Percentiles rank a stretch among this genome's conserved stretches.
phyloP scores from a whole-genome alignment of 2,797 vertebrate genomes.

The Eospalax fontanierii region DNA sequence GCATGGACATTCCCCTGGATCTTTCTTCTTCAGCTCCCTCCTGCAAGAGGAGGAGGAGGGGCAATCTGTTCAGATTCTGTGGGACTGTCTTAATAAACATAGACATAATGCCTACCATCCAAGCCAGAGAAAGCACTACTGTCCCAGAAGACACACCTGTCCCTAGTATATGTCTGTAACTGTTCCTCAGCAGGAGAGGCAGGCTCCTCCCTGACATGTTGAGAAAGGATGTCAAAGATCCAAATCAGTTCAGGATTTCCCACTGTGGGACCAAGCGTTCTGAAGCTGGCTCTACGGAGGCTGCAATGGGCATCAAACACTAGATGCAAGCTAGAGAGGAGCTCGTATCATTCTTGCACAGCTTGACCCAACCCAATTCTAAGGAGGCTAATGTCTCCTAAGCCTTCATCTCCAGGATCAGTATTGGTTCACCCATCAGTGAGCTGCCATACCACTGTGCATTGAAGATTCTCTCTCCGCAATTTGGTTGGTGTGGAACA shows the following conservation, averaged over 20 bases:
- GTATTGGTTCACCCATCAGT: constrained; percentile 93
- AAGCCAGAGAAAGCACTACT: constrained; percentile 98
- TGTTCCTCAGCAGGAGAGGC: constrained; percentile 99
- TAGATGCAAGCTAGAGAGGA: constrained; percentile 94
- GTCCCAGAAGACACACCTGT: constrained; percentile 97
- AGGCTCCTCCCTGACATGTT: constrained; percentile 98
- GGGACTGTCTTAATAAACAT: constrained; percentile 98
- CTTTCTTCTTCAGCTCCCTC: constrained; percentile 95
- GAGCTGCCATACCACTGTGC: constrained; percentile 92
- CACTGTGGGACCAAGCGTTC: constrained; percentile 95
- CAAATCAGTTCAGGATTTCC: constrained; percentile 99
- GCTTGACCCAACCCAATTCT: constrained; percentile 89
- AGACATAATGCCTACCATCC: constrained; percentile 98
- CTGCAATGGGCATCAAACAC: constrained; percentile 93
- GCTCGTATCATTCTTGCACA: constrained; percentile 91
- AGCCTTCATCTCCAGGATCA: constrained; percentile 88
- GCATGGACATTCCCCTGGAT: constrained; percentile 96
- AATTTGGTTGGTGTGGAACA: constrained; percentile 87
- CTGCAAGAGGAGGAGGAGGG: constrained; percentile 96
- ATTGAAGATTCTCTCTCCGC: constrained; percentile 90
- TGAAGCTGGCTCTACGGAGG: constrained; percentile 93
- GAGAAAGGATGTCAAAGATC: constrained; percentile 98
- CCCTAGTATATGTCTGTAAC: constrained; percentile 99
- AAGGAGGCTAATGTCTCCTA: constrained; percentile 91
- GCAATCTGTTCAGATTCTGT: constrained; percentile 97